Base-by-base conservation (phyloP, 2,888 invertebrate species). In the Dendrolimus houi region DNA sequence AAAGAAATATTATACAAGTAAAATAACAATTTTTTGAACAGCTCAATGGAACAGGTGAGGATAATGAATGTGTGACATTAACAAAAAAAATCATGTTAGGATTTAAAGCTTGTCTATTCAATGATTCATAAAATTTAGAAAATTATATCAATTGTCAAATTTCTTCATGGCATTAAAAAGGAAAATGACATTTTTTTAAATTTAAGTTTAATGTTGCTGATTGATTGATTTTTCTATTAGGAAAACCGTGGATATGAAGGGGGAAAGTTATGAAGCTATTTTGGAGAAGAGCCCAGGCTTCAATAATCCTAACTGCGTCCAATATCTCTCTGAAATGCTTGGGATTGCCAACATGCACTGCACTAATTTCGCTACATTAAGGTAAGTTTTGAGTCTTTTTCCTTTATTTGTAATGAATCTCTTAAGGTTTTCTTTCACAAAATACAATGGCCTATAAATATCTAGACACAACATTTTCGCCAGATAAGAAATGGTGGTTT, bases 271-370 rank as follows among this genome's bases (percentile, higher is more conserved):
- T 92, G 96, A 96, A 91, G 94, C 94, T 71, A 94, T 96, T 81
- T 92, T 97, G 88, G 94, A 94, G 91, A 94, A 94, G 91, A 95
- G 95, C 78, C 93, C 95, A 72, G 96, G 96, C 80, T 96, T 96
- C 93, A 94, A 95, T 92, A 97, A 97, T 92, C 96, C 97, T 65
- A 96, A 96, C 93, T 95, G 95, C 93, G 94, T 95, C 82, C 94
- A 95, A 85, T 94, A 94, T 90, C 93, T 97, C 69, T 94, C 94
- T 72, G 93, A 94, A 82, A 91, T 93, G 68, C 93, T 96, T 87
- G 94, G 95, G 61, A 93, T 96, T 70, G 91, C 94, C 70, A 93
- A 92, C 74, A 91, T 92, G 74, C 93, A 94, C 70, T 93, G 93
- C 79, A 94, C 94, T 41, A 93, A 95, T 72, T 94, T 95, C 90